Base-by-base conservation (phyloP, 2,113 vertebrate genomes). In the Campylomormyrus tamandua region DNA sequence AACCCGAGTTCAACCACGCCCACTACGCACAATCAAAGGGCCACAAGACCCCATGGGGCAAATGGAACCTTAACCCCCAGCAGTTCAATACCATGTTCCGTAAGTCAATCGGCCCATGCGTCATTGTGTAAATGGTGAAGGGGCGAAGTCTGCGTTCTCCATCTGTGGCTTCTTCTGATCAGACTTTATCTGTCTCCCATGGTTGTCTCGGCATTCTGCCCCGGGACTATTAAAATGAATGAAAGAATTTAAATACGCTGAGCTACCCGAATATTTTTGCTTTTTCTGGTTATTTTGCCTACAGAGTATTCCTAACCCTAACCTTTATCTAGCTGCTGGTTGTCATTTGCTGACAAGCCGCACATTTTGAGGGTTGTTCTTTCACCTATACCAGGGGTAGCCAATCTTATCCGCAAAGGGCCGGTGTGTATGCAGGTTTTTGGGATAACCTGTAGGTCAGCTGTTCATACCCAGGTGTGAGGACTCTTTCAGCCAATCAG, bases 61-160 rank as follows among this genome's bases (percentile, higher is more conserved):
- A 97, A 91, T 97, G 96, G 96, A 97, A 97, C 92, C 96, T 97
- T 86, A 97, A 97, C 91, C 97, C 96, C 6, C 96, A 97, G 90
- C 97, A 97, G 91, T 97, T 97, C 93, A 97, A 97, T 83, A 97
- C 97, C 13, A 97, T 97, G 97, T 97, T 97, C 93, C 97, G 97
- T 97, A 93, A 96, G 96, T 97, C 91, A 2, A 90, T 13, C 62
- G 53, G 7, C 42, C 49, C 58, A 13, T 52, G 31, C 10, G 2
- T 70, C 15, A 42, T 52, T 19, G n/a, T 10, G 11, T 45, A 42
- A 31, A 50, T 24, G n/a, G 49, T 15, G 85, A 52, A 35, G 49
- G n/a, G 50, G 7, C 2, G 3, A 6, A 52, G 49, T 31, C 50
- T 56, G n/a, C 2, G 5, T n/a, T 24, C 15, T 39, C 48, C n/a